Base-by-base conservation (phyloP, 2,797 vertebrate genomes). In the Glyptemys insculpta region DNA sequence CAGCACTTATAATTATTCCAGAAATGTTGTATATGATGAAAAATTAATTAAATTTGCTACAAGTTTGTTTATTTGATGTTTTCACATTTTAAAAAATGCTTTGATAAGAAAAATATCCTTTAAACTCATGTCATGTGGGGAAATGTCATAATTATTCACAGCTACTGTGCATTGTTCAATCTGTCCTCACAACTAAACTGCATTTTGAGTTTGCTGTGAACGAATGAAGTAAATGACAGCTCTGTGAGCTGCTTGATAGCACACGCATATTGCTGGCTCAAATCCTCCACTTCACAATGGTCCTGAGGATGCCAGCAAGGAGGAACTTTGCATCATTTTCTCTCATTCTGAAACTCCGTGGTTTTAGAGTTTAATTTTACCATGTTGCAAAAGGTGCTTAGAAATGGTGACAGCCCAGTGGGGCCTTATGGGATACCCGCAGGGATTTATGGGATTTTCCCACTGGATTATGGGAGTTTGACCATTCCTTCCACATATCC, bases 31-130 rank as follows among this genome's bases (percentile, higher is more conserved):
- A n/a, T 3, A 12, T 1, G 72, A 79, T 83, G 87, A 89, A 86
- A 89, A 47, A 47, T 83, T 83, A 86, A 93, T 93, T 68, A 57
- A 57, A 47, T 86, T 93, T 86, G 31, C 68, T 86, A 4, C 79
- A 31, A 8, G 79, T 76, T 49, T 44, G 7, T 44, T 86, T 59
- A 52, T 86, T 86, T 83, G 83, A 86, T 79, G 79, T 72, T 89
- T 86, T 68, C 49, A 50, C 49, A 78, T 86, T 41, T 3, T 4
- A 41, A 29, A 1, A 80, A 53, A 76, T 0, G 15, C 56, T 89
- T 78, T 86, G 27, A 31, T 82, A 57, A 50, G 79, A 79, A 85
- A 86, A 78, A 10, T 27, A 50, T 47, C 50, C 2, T 2, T 86
- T 88, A 25, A 79, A n/a, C 56, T 82, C 16, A n/a, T 4, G 1